Percentiles rank a stretch among this genome's conserved stretches.
phyloP scores from a whole-genome alignment of 2,797 vertebrate genomes.

The Cyprinella venusta region DNA sequence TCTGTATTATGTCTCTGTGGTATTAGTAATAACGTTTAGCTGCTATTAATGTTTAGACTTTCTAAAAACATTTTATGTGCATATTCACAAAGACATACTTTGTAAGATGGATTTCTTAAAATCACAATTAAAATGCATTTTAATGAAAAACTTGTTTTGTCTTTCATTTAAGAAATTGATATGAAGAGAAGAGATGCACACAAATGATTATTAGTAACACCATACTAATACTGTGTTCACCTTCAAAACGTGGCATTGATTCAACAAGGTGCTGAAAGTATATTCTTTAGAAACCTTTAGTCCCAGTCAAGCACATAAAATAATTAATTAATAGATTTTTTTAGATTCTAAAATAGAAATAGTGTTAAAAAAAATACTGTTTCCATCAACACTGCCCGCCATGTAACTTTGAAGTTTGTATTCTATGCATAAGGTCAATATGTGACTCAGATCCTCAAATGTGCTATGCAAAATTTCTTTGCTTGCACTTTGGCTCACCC shows the following conservation, averaged over 20 bases:
- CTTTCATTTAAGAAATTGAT: background rate
- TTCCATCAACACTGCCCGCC: background rate
- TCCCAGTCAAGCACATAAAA: background rate
- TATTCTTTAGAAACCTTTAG: background rate
- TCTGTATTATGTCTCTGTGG: background rate
- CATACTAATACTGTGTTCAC: too few relatives aligned
- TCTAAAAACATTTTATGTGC: background rate
- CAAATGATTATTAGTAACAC: too few relatives aligned
- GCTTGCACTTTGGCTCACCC: background rate
- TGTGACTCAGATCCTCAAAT: too few relatives aligned
- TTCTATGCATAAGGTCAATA: background rate
- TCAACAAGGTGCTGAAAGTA: too few relatives aligned
- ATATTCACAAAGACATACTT: background rate
- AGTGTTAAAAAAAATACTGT: background rate
- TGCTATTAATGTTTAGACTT: background rate
- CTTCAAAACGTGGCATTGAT: too few relatives aligned
- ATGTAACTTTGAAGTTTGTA: background rate
- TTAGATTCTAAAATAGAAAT: background rate
- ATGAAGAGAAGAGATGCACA: background rate
- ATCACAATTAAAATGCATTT: background rate
- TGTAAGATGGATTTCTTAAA: background rate
- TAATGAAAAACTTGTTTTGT: background rate
- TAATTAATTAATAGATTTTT: background rate
- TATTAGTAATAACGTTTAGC: background rate
- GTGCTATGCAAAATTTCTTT: too few relatives aligned